Percentiles rank a stretch among this genome's conserved stretches.
These are phyloP conservation scores for Pentalonia nigronervosa DNA, from an alignment of 1,140 invertebrate genomes.

Conservation along the genomic window DNA sequence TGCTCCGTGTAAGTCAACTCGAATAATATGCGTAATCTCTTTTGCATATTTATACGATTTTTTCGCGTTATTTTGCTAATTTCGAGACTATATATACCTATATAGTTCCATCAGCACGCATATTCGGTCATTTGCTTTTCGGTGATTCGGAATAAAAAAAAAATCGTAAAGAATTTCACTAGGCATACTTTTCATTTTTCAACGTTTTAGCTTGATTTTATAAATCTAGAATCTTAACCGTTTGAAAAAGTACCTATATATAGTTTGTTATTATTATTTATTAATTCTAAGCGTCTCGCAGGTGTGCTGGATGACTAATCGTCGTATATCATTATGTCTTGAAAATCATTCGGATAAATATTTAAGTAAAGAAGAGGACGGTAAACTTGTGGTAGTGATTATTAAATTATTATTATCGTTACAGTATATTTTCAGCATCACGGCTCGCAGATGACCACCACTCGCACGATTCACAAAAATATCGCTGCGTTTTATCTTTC, in stretches of 20 bases:
- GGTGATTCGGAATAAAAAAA: not conserved
- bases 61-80: not conserved
- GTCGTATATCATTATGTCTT: too few species aligned
- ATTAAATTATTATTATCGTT: too few species aligned
- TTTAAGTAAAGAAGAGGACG: too few species aligned
- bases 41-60: slow-evolving; percentile 1
- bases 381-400: too few species aligned
- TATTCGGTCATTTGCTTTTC: not conserved
- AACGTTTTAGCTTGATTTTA: not conserved
- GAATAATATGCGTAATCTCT: not conserved
- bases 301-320: too few species aligned
- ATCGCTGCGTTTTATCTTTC: not conserved
- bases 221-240: not conserved
- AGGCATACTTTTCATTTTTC: not conserved
- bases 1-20: not conserved
- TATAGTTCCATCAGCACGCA: not conserved
- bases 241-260: not conserved
- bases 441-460: too few species aligned
- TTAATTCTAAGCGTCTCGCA: too few species aligned
- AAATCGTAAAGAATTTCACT: not conserved
- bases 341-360: too few species aligned
- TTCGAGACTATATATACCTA: not conserved
- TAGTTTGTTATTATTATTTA: not conserved
- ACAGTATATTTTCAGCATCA: too few species aligned
- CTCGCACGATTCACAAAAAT: not conserved